Evolutionary conservation across 2,797 vertebrate genomes (phyloP).

Genomic region (Pantherophis alleghaniensis): DNA sequence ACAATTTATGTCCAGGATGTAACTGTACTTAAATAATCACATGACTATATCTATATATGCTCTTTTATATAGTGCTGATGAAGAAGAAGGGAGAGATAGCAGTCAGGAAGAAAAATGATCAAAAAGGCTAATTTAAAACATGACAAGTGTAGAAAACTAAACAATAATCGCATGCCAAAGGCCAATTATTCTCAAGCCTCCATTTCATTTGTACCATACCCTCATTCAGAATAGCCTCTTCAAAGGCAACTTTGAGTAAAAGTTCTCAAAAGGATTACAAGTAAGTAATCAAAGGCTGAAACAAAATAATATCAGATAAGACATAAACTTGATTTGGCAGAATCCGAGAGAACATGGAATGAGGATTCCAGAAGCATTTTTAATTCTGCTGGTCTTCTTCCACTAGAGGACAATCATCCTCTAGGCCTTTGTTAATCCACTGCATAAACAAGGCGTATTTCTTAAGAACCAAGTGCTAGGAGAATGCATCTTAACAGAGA

Average conservation of each 20-base stretch:
- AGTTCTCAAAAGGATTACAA: not conserved
- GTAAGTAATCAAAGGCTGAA: not conserved
- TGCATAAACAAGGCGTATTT: not conserved
- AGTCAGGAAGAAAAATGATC: not conserved
- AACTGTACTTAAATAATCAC: not conserved
- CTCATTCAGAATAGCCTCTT: not conserved
- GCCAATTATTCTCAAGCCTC: not conserved
- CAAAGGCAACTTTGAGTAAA: not conserved
- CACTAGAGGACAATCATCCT: not conserved
- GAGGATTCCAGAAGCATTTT: not conserved
- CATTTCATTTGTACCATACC: not conserved
- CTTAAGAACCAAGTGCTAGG: not conserved
- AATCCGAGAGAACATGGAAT: not conserved
- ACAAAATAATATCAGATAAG: not conserved
- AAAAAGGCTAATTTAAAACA: not conserved
- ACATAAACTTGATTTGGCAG: not conserved
- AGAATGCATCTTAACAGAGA: no score
- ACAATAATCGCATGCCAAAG: not conserved
- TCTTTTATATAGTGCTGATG: not conserved
- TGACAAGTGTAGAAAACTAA: not conserved
- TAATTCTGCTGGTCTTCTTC: no score
- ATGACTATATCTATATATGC: not conserved
- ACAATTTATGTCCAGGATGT: no score
- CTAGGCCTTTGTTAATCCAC: not conserved
- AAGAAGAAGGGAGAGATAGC: not conserved